Evolutionary conservation across 2,797 vertebrate species (phyloP), one percentile per base, ranked within the genome.

Genomic region (Myotis vivesi): DNA sequence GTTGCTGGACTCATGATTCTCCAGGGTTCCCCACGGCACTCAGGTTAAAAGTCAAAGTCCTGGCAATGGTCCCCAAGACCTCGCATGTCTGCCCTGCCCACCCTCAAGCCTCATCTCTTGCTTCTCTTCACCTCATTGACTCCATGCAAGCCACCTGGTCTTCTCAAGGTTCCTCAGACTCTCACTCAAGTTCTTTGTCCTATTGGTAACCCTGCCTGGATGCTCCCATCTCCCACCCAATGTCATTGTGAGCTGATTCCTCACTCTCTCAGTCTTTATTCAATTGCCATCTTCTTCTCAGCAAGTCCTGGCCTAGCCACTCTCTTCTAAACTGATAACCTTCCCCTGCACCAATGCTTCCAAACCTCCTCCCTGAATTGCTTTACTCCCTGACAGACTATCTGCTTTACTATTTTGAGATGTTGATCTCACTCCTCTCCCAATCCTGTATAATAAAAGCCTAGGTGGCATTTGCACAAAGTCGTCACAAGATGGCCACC

Each of bases 331-430:
- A 28, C 2, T 3, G 17, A 8, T 17, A 44, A 11, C 44, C 3
- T 64, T 1, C 2, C 30, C 1, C 44, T 0, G 5, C 2, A 6
- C 44, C 3, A 8, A 46, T 8, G 3, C 15, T 38, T 38, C 38
- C 59, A 9, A 1, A 6, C 30, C 81, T 23, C 49, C 22, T n/a
- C 59, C 69, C 16, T 41, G 11, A 69, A 71, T 2, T 19, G 10
- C 41, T 20, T 41, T n/a, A 57, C 38, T 87, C 44, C 46, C 36
- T 11, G 25, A 55, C 66, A 66, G 69, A 6, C 59, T 53, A 64
- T 15, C 8, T 3, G 3, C 16, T 62, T 33, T 71, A 49, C 30
- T 66, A n/a, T 85, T 44, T 15, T 28, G 89, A 71, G 38, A 69
- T 57, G 13, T 69, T 51, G 33, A 33, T 17, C 9, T 72, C 41